Evolutionary conservation across 2,888 invertebrate genomes (phyloP).

Genomic region (Gari tellinella): DNA sequence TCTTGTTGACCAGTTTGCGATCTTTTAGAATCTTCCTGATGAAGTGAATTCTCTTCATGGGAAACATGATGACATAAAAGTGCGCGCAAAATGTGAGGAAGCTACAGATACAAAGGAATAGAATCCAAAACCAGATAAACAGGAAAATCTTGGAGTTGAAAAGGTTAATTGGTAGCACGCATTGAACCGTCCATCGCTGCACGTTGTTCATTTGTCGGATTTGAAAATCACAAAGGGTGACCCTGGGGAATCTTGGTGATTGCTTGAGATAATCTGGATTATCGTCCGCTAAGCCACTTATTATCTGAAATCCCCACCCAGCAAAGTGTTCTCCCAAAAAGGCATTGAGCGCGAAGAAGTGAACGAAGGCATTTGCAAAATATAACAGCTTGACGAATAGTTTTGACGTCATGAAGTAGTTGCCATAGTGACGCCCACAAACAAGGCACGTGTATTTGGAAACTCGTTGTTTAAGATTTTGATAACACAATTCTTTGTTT

Average conservation of each 20-base stretch:
- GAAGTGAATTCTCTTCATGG: slow-evolving; percentile 70
- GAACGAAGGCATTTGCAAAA: slow-evolving; percentile 77
- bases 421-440: slow-evolving; percentile 78
- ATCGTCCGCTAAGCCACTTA: slow-evolving; percentile 62
- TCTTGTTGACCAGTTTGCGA: slow-evolving; percentile 56
- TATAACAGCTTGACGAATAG: slow-evolving; percentile 78
- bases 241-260: slow-evolving; percentile 76
- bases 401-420: slow-evolving; percentile 77
- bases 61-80: slow-evolving; percentile 73
- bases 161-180: slow-evolving; percentile 79
- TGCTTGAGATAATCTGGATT: slow-evolving; percentile 66
- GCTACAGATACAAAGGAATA: slow-evolving; percentile 69
- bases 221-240: slow-evolving; percentile 79
- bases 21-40: slow-evolving; percentile 76
- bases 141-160: slow-evolving; percentile 81
- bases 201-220: slow-evolving; percentile 78
- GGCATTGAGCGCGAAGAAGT: slow-evolving; percentile 78
- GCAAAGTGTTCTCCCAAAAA: slow-evolving; percentile 77
- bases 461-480: slow-evolving; percentile 66
- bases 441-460: slow-evolving; percentile 74
- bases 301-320: slow-evolving; percentile 77
- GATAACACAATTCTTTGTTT: slow-evolving; percentile 65
- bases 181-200: slow-evolving; percentile 79
- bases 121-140: slow-evolving; percentile 81
- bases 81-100: slow-evolving; percentile 68